These are phyloP conservation scores for Anas capensis DNA, from an alignment of 2,797 vertebrate genomes.

Conservation along the genomic window DNA sequence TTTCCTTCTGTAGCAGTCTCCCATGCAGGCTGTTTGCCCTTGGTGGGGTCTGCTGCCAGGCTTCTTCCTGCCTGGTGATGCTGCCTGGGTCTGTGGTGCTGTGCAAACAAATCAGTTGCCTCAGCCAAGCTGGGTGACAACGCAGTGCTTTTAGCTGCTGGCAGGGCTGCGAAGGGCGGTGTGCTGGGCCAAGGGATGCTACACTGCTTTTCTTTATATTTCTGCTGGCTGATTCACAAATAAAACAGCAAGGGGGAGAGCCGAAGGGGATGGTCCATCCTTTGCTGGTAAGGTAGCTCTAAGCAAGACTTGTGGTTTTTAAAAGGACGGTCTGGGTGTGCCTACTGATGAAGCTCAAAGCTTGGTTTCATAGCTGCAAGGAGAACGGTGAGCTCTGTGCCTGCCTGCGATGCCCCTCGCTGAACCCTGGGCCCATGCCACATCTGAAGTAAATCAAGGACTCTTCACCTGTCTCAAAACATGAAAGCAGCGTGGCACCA, in stretches of 20 bases:
- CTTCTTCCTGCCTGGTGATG: accelerated
- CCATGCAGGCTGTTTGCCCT: accelerated
- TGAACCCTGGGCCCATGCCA: not conserved
- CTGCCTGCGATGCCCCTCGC: not conserved
- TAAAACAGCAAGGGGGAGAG: not conserved
- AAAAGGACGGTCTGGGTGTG: not conserved
- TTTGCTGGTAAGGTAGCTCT: not conserved
- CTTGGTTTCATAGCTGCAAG: not conserved
- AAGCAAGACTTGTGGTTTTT: accelerated
- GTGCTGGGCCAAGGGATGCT: not conserved
- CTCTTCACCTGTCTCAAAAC: not conserved
- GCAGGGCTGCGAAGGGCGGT: not conserved
- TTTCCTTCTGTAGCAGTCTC: not conserved
- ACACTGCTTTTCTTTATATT: accelerated
- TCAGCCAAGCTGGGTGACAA: not conserved
- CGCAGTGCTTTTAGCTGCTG: accelerated
- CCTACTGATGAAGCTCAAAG: not conserved
- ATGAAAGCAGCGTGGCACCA: accelerated
- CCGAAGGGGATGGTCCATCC: not conserved
- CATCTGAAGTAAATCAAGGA: not conserved
- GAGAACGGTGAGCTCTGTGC: not conserved
- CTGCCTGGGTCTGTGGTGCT: accelerated
- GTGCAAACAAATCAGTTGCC: not conserved
- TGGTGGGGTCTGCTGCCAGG: not conserved
- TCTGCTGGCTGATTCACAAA: not conserved